Percentiles rank a stretch among this genome's conserved stretches.
Evolutionary conservation across 2,113 vertebrate species (phyloP).

Genomic region (Argyrosomus japonicus): DNA sequence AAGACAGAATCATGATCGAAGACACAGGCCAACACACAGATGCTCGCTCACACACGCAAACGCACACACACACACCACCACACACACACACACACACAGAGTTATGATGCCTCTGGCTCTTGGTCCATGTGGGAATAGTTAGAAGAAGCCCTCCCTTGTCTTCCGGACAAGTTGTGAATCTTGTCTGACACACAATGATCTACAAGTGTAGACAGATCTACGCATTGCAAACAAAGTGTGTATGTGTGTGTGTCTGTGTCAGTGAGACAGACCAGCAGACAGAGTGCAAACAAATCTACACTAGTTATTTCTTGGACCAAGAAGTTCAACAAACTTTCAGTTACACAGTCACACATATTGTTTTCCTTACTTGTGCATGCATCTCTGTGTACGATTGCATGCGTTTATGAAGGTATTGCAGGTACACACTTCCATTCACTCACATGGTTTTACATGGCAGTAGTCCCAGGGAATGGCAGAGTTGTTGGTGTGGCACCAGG

Average conservation of each 20-base stretch:
- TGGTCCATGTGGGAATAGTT: constrained; percentile 51
- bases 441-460: constrained; percentile 93
- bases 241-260: not conserved
- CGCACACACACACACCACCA: constrained; percentile 3
- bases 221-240: constrained; percentile 33
- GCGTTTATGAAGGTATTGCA: not conserved
- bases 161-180: constrained; percentile 58
- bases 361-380: not conserved
- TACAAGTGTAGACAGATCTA: constrained; percentile 48
- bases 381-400: not conserved
- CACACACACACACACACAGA: constrained; percentile 5
- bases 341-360: constrained; percentile 6
- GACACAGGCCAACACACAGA: not conserved
- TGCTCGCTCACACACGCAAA: not conserved
- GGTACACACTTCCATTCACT: constrained; percentile 74
- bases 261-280: not conserved
- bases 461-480: constrained; percentile 95
- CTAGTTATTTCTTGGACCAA: not conserved
- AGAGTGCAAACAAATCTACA: constrained; percentile 14
- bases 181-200: constrained; percentile 51
- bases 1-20: not conserved
- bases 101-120: constrained; percentile 20
- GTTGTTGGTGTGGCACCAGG: constrained; percentile 96
- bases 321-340: constrained; percentile 9
- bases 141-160: constrained; percentile 26